A percentile compares a stretch with the other conserved stretches of the same genome.
phyloP scores from a whole-genome alignment of 2,797 vertebrate genomes.

The Chanos chanos region DNA sequence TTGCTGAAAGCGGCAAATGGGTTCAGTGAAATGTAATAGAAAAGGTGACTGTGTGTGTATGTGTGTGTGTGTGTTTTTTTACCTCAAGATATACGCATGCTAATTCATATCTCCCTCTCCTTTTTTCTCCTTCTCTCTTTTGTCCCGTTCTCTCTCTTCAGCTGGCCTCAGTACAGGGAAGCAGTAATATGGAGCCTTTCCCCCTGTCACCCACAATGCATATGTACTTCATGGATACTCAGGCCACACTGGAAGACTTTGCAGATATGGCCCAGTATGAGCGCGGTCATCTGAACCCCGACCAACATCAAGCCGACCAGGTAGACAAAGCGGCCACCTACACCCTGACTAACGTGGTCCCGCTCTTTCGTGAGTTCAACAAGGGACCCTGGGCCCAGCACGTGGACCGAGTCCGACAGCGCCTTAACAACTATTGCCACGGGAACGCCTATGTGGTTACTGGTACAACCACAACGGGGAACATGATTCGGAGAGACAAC shows the following conservation, averaged over 20 bases:
- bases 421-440: slow-evolving; percentile 71
- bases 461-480: slow-evolving; percentile 63
- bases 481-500: slow-evolving; percentile 66
- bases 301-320: slow-evolving; percentile 41
- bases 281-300: slow-evolving; percentile 16
- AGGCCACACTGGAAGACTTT: slow-evolving; percentile 7
- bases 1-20: too few relatives aligned
- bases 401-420: not conserved
- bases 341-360: slow-evolving; percentile 38
- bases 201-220: slow-evolving; percentile 44
- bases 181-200: slow-evolving; percentile 64
- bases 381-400: slow-evolving; percentile 36
- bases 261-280: slow-evolving; percentile 1
- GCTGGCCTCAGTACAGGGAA: not conserved
- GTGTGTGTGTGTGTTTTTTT: too few relatives aligned
- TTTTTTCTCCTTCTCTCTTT: not conserved
- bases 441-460: slow-evolving; percentile 63
- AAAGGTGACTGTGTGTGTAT: too few relatives aligned
- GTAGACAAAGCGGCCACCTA: slow-evolving; percentile 31
- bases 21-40: too few relatives aligned
- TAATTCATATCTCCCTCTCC: not conserved
- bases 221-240: slow-evolving; percentile 1
- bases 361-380: slow-evolving; percentile 14
- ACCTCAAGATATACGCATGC: too few relatives aligned
- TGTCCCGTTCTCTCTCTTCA: not conserved